Percentiles rank a stretch among this genome's conserved stretches.
Evolutionary conservation across 2,888 invertebrate species (phyloP).

Genomic region (Adineta ricciae): DNA sequence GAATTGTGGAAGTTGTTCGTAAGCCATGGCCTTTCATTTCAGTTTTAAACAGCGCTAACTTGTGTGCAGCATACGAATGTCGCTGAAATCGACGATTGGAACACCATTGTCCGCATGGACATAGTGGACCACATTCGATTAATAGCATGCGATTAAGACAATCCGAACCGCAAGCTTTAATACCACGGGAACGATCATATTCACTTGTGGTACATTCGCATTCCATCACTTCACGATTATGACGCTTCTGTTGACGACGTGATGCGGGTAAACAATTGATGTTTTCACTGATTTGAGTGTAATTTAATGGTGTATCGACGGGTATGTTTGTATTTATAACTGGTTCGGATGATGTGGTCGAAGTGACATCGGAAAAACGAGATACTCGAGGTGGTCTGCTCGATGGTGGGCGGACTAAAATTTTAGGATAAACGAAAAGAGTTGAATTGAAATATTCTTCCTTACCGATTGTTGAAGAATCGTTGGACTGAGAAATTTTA

Average conservation of each 20-base stretch:
- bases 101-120: slow-evolving; percentile 77
- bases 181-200: slow-evolving; percentile 73
- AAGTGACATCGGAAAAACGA: background rate
- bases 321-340: background rate
- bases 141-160: slow-evolving; percentile 90
- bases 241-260: background rate
- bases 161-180: slow-evolving; percentile 82
- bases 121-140: slow-evolving; percentile 87
- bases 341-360: background rate
- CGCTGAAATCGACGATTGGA: slow-evolving; percentile 87
- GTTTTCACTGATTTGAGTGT: background rate
- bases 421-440: background rate
- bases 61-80: slow-evolving; percentile 47
- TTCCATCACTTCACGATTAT: slow-evolving; percentile 58
- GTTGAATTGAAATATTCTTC: background rate
- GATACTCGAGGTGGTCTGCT: background rate
- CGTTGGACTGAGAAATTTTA: background rate
- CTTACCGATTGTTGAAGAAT: background rate
- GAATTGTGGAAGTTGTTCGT: slow-evolving; percentile 60
- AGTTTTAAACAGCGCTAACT: slow-evolving; percentile 68
- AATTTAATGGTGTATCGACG: background rate
- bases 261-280: background rate
- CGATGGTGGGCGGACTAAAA: background rate
- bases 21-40: slow-evolving; percentile 84
- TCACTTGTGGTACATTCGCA: slow-evolving; percentile 85